A percentile compares a stretch with the other conserved stretches of the same genome.
These are phyloP conservation scores for Catonia carolina DNA, from an alignment of 2,888 invertebrate genomes.

Conservation along the genomic window DNA sequence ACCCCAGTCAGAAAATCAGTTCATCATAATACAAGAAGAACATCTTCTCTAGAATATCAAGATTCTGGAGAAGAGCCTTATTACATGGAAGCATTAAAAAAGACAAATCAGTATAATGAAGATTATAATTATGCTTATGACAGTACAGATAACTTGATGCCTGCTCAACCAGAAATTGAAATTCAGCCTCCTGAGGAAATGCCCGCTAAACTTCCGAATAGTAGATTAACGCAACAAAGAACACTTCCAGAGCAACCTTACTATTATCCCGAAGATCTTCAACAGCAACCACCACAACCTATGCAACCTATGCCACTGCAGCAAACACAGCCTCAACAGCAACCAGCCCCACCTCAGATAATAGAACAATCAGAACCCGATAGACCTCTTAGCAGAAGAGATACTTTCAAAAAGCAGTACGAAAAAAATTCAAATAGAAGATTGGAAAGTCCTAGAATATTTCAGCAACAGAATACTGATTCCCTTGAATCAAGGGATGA, in stretches of 20 bases:
- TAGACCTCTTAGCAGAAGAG: conserved; percentile 27
- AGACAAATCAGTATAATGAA: conserved; percentile 52
- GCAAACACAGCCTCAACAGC: conserved; percentile 35
- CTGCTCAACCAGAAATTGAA: conserved; percentile 27
- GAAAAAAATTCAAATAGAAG: conserved; percentile 22
- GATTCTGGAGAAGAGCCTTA: conserved; percentile 36
- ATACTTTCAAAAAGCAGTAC: conserved; percentile 31
- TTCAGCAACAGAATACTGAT: conserved; percentile 46
- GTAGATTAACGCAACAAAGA: not conserved
- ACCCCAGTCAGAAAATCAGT: conserved; percentile 43
- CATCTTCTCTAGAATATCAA: conserved; percentile 37
- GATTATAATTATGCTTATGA: conserved; percentile 65
- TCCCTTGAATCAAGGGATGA: conserved; percentile 51
- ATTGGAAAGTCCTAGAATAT: conserved; percentile 30
- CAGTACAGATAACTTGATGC: conserved; percentile 56
- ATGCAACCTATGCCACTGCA: conserved; percentile 37
- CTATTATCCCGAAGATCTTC: conserved; percentile 17
- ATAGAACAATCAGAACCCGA: conserved; percentile 34
- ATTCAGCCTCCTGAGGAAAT: not conserved
- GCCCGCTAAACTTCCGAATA: too few relatives aligned
- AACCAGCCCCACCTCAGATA: conserved; percentile 37
- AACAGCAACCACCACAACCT: conserved; percentile 27
- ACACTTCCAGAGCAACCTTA: not conserved
- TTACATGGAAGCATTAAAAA: conserved; percentile 32
- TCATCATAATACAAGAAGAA: conserved; percentile 22